Base-by-base conservation (phyloP, 2,888 invertebrate genomes). In the Villa cingulata region DNA sequence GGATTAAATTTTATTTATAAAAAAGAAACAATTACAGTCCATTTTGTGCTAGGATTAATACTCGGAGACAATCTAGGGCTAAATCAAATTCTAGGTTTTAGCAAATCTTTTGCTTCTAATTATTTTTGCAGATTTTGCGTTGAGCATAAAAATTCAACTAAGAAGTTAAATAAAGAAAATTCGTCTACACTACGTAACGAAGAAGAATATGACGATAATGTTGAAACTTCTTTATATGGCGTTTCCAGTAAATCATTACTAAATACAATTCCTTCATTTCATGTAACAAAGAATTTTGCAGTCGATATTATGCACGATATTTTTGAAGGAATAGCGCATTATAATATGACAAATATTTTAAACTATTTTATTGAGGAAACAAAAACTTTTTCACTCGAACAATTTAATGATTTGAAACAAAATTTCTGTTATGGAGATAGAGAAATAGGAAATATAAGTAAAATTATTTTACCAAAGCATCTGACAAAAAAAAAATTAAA, bases 221-320 rank as follows among this genome's bases (percentile, higher is more conserved):
- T 53, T 19, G n/a, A n/a, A n/a, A n/a, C n/a, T n/a, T 46, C 51
- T 1, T 45, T 47, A 37, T 45, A 51, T 20, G 48, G 48, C 10
- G 52, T 50, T 12, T 23, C 16, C 7, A 42, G 23, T n/a, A 34
- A 44, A 27, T 51, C 48, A 20, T 38, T 51, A 20, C 29, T 51
- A 17, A 51, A 51, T 23, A 46, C 16, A 36, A 46, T 51, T 19
- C 41, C 41, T 29, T 41, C 48, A 17, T 51, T 51, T 37, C 51
- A 51, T 46, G 51, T 51, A 17, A 48, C 44, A n/a, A 37, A 18
- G n/a, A 51, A 48, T 44, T 48, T 36, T 46, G 38, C 51, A 14
- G 48, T 48, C 18, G 51, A 53, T 48, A 40, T 52, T 18, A 52
- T 53, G 53, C 53, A 53, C 34, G 50, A 52, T 27, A 12, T 52